Conservation (phyloP, 2,888 invertebrate genomes). For the Lithosia quadra region DNA sequence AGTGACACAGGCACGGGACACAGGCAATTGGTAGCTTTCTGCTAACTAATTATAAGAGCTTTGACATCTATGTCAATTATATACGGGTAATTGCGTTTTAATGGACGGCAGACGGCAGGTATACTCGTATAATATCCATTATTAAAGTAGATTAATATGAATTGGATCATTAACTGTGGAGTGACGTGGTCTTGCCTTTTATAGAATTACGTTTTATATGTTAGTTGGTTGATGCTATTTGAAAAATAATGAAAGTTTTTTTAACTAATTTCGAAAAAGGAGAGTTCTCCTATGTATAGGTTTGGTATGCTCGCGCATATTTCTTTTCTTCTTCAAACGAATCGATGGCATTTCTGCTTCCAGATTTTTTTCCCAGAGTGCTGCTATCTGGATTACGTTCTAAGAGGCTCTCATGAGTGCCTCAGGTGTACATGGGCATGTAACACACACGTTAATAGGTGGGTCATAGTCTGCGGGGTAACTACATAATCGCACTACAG, state of each 20-base stretch:
- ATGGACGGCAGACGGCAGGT: constrained; percentile 31
- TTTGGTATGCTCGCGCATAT: too few species aligned
- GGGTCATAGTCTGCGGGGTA: too few species aligned
- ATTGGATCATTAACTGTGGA: constrained; percentile 16
- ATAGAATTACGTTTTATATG: background rate
- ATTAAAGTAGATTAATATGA: constrained; percentile 31
- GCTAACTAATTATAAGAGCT: constrained; percentile 38
- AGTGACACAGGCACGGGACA: constrained; percentile 25
- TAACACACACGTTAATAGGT: too few species aligned
- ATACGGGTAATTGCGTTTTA: constrained; percentile 46
- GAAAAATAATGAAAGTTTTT: background rate
- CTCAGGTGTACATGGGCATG: too few species aligned
- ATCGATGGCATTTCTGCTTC: too few species aligned
- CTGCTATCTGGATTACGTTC: too few species aligned
- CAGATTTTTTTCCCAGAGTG: too few species aligned
- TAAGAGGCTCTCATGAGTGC: too few species aligned
- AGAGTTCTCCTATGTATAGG: too few species aligned
- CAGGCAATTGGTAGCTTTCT: constrained; percentile 28
- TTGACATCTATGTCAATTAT: constrained; percentile 40
- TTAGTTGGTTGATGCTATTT: background rate
- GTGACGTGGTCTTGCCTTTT: constrained; percentile 6
- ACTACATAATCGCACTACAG: too few species aligned
- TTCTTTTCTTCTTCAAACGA: too few species aligned
- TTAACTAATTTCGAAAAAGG: too few species aligned
- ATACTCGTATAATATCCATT: constrained; percentile 18